phyloP scores from a whole-genome alignment of 2,113 vertebrate species.

The Paraplagusia blochii region DNA sequence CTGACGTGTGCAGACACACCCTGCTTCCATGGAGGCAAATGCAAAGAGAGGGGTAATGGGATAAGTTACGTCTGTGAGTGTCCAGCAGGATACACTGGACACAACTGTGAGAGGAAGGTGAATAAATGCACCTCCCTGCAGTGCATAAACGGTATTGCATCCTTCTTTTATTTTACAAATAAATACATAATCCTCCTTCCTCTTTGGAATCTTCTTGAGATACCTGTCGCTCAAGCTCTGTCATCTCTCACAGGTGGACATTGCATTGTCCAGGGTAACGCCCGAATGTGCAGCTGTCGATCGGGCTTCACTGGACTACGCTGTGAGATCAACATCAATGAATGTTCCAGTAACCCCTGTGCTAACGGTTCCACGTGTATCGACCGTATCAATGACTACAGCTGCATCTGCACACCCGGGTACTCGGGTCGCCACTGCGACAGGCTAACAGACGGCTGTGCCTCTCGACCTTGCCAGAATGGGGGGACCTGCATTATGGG shows the following conservation, averaged over 20 bases:
- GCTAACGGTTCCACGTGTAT: slow-evolving; percentile 90
- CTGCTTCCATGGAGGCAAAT: slow-evolving; percentile 90
- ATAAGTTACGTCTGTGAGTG: slow-evolving; percentile 87
- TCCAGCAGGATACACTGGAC: slow-evolving; percentile 87
- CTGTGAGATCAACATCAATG: slow-evolving; percentile 87
- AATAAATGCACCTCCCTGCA: slow-evolving; percentile 90
- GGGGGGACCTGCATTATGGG: slow-evolving; percentile 88
- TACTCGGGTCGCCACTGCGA: slow-evolving; percentile 92
- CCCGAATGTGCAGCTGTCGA: slow-evolving; percentile 86
- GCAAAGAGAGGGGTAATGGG: slow-evolving; percentile 83
- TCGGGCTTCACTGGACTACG: slow-evolving; percentile 88
- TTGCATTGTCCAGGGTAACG: slow-evolving; percentile 82
- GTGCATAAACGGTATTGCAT: slow-evolving; percentile 87
- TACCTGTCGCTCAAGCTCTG: background rate
- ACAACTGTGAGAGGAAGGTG: slow-evolving; percentile 97
- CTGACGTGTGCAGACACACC: slow-evolving; percentile 90
- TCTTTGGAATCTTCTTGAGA: no score
- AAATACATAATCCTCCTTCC: no score
- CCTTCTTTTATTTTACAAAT: background rate
- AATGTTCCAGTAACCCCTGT: slow-evolving; percentile 87
- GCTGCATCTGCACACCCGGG: slow-evolving; percentile 87
- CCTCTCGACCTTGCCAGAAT: slow-evolving; percentile 87
- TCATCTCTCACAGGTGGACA: slow-evolving; percentile 79
- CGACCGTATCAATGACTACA: slow-evolving; percentile 86
- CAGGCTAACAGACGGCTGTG: slow-evolving; percentile 81